Evolutionary conservation across 2,888 invertebrate species (phyloP).

Genomic region (Aromia moschata): DNA sequence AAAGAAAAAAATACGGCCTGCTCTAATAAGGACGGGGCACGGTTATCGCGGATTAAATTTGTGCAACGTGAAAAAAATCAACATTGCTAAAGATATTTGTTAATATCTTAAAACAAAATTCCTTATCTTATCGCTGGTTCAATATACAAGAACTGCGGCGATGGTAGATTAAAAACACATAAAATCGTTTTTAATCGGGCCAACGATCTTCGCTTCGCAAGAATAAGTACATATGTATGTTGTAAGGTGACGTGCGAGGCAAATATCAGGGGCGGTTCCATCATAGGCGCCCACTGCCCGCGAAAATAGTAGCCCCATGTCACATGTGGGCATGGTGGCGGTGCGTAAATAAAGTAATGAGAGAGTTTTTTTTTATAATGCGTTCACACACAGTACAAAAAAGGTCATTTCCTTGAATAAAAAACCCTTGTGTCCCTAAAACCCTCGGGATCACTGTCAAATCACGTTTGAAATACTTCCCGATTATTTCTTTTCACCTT

Average conservation of each 20-base stretch:
- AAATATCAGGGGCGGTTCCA: too few species aligned
- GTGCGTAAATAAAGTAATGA: too few species aligned
- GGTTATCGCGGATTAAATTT: conserved; percentile 44
- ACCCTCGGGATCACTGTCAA: too few species aligned
- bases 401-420: too few species aligned
- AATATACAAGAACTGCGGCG: conserved; percentile 48
- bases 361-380: too few species aligned
- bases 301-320: too few species aligned
- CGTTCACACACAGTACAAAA: too few species aligned
- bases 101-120: conserved; percentile 41
- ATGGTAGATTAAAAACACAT: conserved; percentile 41
- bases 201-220: conserved; percentile 9
- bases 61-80: conserved; percentile 45
- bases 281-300: too few species aligned
- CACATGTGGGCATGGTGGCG: too few species aligned
- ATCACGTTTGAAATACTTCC: too few species aligned
- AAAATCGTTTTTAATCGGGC: conserved; percentile 29
- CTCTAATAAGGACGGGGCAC: conserved; percentile 31
- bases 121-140: conserved; percentile 50
- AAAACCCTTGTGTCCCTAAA: too few species aligned
- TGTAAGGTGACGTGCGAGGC: conserved; percentile 8
- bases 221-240: conserved; percentile 7
- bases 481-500: too few species aligned
- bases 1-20: conserved; percentile 32
- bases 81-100: conserved; percentile 49